phyloP scores from a whole-genome alignment of 2,797 vertebrate species.

The Chiroxiphia lanceolata region DNA sequence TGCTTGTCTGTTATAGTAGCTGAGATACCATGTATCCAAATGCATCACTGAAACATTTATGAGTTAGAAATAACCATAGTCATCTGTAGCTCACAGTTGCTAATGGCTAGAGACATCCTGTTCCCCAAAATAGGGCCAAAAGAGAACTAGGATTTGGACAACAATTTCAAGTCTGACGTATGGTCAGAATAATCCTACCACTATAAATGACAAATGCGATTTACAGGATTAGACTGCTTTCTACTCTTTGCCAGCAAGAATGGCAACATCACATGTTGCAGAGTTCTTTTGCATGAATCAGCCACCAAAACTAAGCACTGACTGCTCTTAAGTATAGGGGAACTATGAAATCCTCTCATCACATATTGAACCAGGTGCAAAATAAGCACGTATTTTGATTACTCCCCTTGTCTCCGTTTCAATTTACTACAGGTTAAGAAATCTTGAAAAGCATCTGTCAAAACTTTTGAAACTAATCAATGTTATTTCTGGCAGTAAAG shows the following conservation, averaged over 20 bases:
- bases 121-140: neutral
- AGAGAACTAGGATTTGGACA: neutral
- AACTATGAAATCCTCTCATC: neutral
- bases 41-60: neutral
- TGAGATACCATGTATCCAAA: neutral
- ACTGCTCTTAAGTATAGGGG: neutral
- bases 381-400: neutral
- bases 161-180: neutral
- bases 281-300: neutral
- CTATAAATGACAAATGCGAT: neutral
- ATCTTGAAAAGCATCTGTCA: neutral
- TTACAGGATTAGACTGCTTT: neutral
- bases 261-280: neutral
- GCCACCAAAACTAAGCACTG: neutral
- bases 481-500: neutral
- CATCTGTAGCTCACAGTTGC: neutral
- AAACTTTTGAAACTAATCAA: neutral
- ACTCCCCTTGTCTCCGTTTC: neutral
- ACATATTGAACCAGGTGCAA: neutral
- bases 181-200: neutral
- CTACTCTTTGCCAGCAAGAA: neutral
- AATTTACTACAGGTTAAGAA: neutral
- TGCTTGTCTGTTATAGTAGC: neutral
- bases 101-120: neutral
- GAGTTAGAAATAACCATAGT: neutral